Base-by-base conservation (phyloP, 2,888 invertebrate species). In the Thalpophila matura region DNA sequence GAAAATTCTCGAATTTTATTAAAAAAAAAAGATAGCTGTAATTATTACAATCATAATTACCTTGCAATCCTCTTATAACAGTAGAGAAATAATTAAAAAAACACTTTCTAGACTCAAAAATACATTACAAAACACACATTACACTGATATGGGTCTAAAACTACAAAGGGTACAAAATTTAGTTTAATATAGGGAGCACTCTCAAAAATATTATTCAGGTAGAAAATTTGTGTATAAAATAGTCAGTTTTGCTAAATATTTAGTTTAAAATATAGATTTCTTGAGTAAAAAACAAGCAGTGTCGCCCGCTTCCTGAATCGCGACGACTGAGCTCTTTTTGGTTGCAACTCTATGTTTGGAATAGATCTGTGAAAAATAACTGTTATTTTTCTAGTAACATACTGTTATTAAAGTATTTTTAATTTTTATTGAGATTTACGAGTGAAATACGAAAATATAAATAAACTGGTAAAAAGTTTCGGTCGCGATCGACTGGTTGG, bases 181-280 rank as follows among this genome's bases (percentile, higher is more conserved):
- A 65, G 5, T 33, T 71, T 65, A 62, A 75, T 70, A 76, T 56
- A 66, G 72, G 62, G 42, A 31, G 31, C 18, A 26, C 22, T 67
- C 64, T 86, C 77, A 76, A 86, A 86, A 86, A 82, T 81, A 80
- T 56, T 59, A 70, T 59, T 54, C 66, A 57, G 68, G 59, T 82
- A 79, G 78, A 83, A 86, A 85, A 82, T 60, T 26, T 40, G 29
- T 79, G 78, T 86, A 85, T 55, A 68, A 86, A 87, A 87, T 85
- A 82, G 79, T 68, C 55, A 50, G 68, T 63, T 77, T 78, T 67
- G 31, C 64, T 73, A 74, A 75, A 79, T 80, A 77, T 68, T 69
- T 67, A 60, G 75, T 65, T 77, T 80, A 79, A 86, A 78, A 76
- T 79, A 78, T 71, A 80, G 73, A 73, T 66, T 62, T 71, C 73